Percentiles rank a stretch among this genome's conserved stretches.
These are phyloP conservation scores for Gadopsis marmoratus DNA, from an alignment of 2,797 vertebrate genomes.

Conservation along the genomic window DNA sequence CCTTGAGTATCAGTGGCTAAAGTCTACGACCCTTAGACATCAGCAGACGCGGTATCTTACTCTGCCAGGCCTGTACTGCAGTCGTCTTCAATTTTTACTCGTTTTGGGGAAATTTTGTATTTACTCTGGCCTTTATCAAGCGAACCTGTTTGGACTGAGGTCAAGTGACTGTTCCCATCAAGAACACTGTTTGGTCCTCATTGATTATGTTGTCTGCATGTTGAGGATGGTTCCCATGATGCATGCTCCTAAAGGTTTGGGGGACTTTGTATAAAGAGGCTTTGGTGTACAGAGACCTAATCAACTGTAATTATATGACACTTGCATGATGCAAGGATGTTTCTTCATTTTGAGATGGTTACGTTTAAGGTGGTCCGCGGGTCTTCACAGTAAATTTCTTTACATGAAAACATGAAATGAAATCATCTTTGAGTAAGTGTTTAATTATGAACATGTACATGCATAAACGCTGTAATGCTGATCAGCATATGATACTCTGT, in stretches of 20 bases:
- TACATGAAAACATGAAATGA: not conserved
- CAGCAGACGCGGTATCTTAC: not conserved
- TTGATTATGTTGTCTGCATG: constrained; percentile 8
- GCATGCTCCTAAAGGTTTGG: not conserved
- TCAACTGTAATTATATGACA: not conserved
- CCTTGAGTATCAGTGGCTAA: not conserved
- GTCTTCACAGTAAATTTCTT: not conserved
- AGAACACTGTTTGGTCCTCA: not conserved
- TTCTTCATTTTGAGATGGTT: not conserved
- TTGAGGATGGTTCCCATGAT: not conserved
- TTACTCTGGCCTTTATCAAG: not conserved
- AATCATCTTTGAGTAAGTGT: not conserved
- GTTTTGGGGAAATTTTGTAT: not conserved
- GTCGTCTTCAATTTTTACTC: not conserved
- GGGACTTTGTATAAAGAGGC: not conserved
- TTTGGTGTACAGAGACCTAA: not conserved
- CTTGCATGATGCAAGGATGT: not conserved
- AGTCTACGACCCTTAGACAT: not conserved
- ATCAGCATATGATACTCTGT: not conserved
- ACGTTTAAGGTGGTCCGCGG: not conserved
- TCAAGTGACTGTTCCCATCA: not conserved
- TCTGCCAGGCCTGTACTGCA: not conserved
- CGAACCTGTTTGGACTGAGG: not conserved
- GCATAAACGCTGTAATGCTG: not conserved
- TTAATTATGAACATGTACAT: not conserved